Conservation (phyloP, 2,113 vertebrate species). For the Cromileptes altivelis region DNA sequence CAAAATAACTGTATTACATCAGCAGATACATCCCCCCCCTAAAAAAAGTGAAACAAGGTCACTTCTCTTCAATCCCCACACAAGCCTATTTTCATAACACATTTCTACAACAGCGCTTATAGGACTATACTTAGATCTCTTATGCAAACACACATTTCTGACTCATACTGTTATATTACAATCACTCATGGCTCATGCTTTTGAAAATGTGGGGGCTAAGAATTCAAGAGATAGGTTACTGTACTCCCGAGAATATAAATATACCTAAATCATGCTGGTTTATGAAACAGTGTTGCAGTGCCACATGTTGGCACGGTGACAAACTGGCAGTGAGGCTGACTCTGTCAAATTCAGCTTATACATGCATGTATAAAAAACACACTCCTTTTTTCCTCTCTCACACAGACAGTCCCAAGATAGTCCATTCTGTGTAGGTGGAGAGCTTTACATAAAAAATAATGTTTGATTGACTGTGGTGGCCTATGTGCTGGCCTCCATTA, state of each 20-base stretch:
- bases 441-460: constrained; percentile 62
- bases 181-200: constrained; percentile 54
- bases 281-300: constrained; percentile 56
- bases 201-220: constrained; percentile 49
- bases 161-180: constrained; percentile 63
- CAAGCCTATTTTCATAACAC: constrained; percentile 44
- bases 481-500: constrained; percentile 75
- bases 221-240: constrained; percentile 56
- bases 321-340: constrained; percentile 13
- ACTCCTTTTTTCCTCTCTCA: not conserved
- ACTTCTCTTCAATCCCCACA: constrained; percentile 69
- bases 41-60: constrained; percentile 64
- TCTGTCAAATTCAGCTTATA: constrained; percentile 5
- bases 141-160: constrained; percentile 69
- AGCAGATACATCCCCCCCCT: constrained; percentile 52
- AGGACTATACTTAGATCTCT: constrained; percentile 55
- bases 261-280: constrained; percentile 36
- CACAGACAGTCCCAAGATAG: constrained; percentile 42
- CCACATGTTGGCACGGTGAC: constrained; percentile 26
- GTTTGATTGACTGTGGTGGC: constrained; percentile 76
- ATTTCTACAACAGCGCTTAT: constrained; percentile 45
- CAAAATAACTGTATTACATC: constrained; percentile 68
- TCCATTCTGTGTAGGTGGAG: constrained; percentile 50
- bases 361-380: not conserved
- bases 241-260: constrained; percentile 49